Percentiles rank a stretch among this genome's conserved stretches.
These are phyloP conservation scores for Pristiophorus japonicus DNA, from an alignment of 2,113 vertebrate species.

Conservation along the genomic window DNA sequence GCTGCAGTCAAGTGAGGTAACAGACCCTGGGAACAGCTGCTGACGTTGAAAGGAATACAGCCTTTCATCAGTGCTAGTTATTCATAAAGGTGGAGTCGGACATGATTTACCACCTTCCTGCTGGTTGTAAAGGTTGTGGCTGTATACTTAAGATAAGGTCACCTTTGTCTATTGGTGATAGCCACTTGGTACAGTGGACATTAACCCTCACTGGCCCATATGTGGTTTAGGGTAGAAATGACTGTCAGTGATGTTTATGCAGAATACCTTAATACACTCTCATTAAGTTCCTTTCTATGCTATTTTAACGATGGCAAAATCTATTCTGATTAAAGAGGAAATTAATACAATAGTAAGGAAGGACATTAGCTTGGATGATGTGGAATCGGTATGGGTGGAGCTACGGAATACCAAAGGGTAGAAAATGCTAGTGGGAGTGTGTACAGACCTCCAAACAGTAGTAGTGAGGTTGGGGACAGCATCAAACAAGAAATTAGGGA, in stretches of 20 bases:
- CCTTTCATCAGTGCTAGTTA: background rate
- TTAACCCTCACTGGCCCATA: background rate
- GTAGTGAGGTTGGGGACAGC: no score
- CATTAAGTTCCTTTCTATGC: background rate
- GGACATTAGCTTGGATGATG: no score
- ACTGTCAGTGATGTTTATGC: background rate
- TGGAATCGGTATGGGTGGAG: no score
- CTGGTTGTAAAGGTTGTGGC: background rate
- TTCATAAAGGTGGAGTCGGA: background rate
- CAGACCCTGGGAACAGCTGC: slow-evolving; percentile 32
- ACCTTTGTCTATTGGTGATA: background rate
- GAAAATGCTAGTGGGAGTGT: no score
- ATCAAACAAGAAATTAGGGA: no score
- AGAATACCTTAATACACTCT: no score
- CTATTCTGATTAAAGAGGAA: no score
- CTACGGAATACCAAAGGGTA: no score
- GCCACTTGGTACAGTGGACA: background rate
- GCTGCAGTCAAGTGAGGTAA: background rate
- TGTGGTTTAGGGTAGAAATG: background rate
- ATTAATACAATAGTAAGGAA: no score
- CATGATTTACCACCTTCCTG: slow-evolving; percentile 30
- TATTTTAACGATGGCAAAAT: background rate
- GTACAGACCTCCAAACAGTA: no score
- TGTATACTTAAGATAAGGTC: slow-evolving; percentile 24
- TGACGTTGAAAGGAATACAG: background rate